Evolutionary conservation across 2,113 vertebrate species (phyloP).

Genomic region (Phylloscopus whistleri): DNA sequence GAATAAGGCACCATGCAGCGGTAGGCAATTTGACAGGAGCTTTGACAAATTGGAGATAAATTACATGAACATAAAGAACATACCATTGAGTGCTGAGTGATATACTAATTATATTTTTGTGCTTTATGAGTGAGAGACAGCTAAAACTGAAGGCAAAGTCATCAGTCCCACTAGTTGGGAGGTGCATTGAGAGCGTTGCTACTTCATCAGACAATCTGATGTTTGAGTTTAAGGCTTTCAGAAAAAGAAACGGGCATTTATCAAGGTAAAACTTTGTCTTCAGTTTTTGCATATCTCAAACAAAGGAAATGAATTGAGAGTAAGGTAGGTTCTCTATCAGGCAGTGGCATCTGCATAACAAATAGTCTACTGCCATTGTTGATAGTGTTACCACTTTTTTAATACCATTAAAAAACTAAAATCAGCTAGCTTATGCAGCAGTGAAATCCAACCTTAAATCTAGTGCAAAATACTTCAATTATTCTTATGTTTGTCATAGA

Average conservation of each 20-base stretch:
- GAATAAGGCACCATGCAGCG: neutral
- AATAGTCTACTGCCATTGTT: neutral
- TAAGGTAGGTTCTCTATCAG: neutral
- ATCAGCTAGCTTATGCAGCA: neutral
- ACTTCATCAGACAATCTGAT: neutral
- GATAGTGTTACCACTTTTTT: neutral
- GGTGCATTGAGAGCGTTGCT: neutral
- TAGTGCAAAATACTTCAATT: neutral
- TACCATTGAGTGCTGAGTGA: constrained; percentile 26
- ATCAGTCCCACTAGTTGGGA: neutral
- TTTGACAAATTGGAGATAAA: constrained; percentile 52
- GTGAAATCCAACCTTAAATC: neutral
- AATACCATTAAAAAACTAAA: neutral
- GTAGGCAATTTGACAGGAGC: constrained; percentile 15
- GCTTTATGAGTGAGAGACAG: constrained; percentile 5
- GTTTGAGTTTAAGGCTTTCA: neutral
- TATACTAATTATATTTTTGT: constrained; percentile 39
- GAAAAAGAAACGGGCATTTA: neutral
- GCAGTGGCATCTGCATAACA: neutral
- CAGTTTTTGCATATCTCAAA: neutral
- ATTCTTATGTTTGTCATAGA: neutral
- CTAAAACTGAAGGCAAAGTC: neutral
- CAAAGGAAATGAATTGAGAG: neutral
- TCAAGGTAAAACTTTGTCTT: neutral
- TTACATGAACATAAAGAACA: constrained; percentile 31